These are phyloP conservation scores for Lagorchestes hirsutus DNA, from an alignment of 2,797 vertebrate genomes.

Conservation along the genomic window DNA sequence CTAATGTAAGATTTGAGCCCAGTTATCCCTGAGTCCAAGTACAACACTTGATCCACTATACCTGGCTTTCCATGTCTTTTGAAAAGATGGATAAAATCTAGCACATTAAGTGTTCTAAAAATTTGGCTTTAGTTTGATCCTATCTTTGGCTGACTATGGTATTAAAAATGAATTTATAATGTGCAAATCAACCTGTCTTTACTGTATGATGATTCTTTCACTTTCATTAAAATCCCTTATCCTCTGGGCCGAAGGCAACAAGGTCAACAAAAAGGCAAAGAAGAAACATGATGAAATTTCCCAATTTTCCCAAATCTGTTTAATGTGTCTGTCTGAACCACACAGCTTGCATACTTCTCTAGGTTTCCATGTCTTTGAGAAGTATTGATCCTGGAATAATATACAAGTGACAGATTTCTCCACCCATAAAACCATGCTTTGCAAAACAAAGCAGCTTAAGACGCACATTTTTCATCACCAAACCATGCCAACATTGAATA, in stretches of 20 bases:
- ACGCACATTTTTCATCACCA: background rate
- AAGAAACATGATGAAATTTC: background rate
- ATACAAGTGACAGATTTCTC: background rate
- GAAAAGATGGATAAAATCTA: background rate
- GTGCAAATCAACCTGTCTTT: background rate
- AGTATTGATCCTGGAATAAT: background rate
- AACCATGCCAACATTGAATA: background rate
- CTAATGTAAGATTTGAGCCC: background rate
- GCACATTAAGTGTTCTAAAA: background rate
- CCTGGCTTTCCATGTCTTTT: background rate
- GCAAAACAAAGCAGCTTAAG: constrained; percentile 16
- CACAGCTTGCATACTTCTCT: background rate
- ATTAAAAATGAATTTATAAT: background rate
- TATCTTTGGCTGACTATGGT: background rate
- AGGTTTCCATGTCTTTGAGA: background rate
- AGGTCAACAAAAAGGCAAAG: background rate
- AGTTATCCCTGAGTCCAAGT: background rate
- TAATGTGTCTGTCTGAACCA: background rate
- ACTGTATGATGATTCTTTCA: background rate
- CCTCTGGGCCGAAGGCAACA: background rate
- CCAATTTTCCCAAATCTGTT: constrained; percentile 9
- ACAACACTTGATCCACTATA: background rate
- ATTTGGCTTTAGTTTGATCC: background rate
- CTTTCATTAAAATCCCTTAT: background rate
- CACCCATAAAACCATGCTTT: background rate